phyloP scores from a whole-genome alignment of 2,113 vertebrate genomes.

The Rana temporaria region DNA sequence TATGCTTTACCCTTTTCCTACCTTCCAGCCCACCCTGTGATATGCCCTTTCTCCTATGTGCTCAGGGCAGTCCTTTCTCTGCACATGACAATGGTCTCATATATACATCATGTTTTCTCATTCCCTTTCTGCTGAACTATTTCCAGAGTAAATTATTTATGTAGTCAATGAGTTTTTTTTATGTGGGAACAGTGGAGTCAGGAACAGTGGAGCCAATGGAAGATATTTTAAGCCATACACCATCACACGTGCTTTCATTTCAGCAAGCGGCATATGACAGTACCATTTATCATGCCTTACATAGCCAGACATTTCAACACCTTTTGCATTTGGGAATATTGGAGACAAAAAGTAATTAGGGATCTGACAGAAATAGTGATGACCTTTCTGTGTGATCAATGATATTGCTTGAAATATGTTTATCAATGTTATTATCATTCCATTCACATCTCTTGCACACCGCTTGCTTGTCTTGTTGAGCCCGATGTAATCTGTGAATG shows the following conservation, averaged over 20 bases:
- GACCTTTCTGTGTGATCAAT: slow-evolving; percentile 54
- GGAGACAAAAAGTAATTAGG: slow-evolving; percentile 48
- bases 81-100: too few relatives aligned
- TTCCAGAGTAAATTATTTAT: too few relatives aligned
- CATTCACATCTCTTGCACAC: background rate
- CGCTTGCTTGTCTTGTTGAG: background rate
- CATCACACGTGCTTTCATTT: background rate
- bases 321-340: slow-evolving; percentile 47
- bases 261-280: slow-evolving; percentile 2
- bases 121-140: too few relatives aligned
- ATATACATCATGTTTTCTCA: too few relatives aligned
- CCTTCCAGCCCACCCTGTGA: too few relatives aligned
- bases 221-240: slow-evolving; percentile 15
- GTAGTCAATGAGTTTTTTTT: background rate
- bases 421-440: slow-evolving; percentile 41
- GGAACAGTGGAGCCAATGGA: background rate
- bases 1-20: too few relatives aligned
- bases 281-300: slow-evolving; percentile 37
- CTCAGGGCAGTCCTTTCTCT: too few relatives aligned
- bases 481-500: background rate
- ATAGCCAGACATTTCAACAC: slow-evolving; percentile 33
- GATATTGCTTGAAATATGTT: slow-evolving; percentile 35
- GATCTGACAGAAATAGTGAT: slow-evolving; percentile 30
- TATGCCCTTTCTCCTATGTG: too few relatives aligned
- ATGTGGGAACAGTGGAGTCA: background rate